Percentiles rank a stretch among this genome's conserved stretches.
Conservation (phyloP, 2,797 vertebrate species). For the Poecilia gillii region DNA sequence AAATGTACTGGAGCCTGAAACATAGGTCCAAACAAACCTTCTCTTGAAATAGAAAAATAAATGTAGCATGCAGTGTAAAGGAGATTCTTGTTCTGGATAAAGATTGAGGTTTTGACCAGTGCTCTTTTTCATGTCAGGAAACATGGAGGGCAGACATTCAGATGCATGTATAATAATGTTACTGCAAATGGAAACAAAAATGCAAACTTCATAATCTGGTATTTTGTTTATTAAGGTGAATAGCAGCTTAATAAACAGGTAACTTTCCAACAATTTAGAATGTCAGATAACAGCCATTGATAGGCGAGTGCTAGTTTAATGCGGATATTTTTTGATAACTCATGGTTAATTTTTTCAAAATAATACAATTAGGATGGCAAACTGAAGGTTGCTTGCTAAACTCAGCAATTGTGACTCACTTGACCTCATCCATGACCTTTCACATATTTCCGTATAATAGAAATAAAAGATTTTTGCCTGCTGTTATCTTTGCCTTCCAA, state of each 20-base stretch:
- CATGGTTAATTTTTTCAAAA: not conserved
- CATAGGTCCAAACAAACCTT: not conserved
- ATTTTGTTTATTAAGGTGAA: not conserved
- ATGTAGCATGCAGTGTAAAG: not conserved
- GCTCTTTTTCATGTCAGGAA: not conserved
- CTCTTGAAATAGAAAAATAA: not conserved
- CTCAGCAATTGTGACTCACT: slow-evolving; percentile 40
- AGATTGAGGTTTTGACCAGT: not conserved
- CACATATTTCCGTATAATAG: slow-evolving; percentile 20
- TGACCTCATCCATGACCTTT: slow-evolving; percentile 51
- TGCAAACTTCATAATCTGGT: not conserved
- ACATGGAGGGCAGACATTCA: not conserved
- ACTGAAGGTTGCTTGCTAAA: not conserved
- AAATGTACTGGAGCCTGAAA: not conserved
- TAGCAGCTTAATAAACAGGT: not conserved
- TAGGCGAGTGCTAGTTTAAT: not conserved
- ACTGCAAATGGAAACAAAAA: not conserved
- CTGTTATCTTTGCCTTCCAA: slow-evolving; percentile 6
- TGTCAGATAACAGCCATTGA: not conserved
- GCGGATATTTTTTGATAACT: not conserved
- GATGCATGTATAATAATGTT: not conserved
- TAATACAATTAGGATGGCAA: not conserved
- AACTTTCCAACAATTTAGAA: not conserved
- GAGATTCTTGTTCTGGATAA: not conserved
- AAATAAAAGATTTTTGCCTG: not conserved